Evolutionary conservation across 2,888 invertebrate genomes (phyloP), one percentile per base, ranked within the genome.

Genomic region (Meta bourneti): DNA sequence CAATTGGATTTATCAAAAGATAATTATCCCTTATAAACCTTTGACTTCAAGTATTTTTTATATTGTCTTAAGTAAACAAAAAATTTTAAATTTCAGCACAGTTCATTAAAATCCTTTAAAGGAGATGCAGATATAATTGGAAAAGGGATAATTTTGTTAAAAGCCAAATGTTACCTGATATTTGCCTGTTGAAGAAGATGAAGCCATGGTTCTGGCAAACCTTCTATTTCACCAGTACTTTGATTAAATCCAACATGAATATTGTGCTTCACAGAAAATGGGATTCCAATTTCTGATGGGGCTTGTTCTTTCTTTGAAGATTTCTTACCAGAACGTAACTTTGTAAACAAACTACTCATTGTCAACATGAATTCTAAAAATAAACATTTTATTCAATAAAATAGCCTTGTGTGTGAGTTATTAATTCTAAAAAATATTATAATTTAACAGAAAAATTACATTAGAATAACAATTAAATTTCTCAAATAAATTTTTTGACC

Each of bases 181-280:
- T 98, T 97, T 19, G 95, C 95, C 16, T 97, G 96, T 94, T 97
- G 97, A 93, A 98, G 96, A 85, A 98, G 96, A 81, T 97, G 95
- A 90, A 97, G 95, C 98, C 98, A 98, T 52, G 97, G 96, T 61
- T 96, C 96, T 0, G 98, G 98, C 77, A 99, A 95, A 0, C 98
- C 98, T 94, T 97, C 97, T 94, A 98, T 95, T 95, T 97, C 96
- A 0, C 98, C 98, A 0, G 98, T 97, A 93, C 96, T 96, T 9
- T 96, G 96, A 95, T 98, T 97, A 94, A 97, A 97, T 93, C 97
- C 97, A 49, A 98, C 98, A 95, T 98, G 98, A 94, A 98, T 97
- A 94, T 97, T 96, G 94, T 97, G 97, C 93, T 97, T 96, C 20
- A 98, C 97, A 94, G 97, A 97, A 11, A 97, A 98, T 1, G 98